Base-by-base conservation (phyloP, 2,888 invertebrate species). In the Vannuccia rotundouncinata region DNA sequence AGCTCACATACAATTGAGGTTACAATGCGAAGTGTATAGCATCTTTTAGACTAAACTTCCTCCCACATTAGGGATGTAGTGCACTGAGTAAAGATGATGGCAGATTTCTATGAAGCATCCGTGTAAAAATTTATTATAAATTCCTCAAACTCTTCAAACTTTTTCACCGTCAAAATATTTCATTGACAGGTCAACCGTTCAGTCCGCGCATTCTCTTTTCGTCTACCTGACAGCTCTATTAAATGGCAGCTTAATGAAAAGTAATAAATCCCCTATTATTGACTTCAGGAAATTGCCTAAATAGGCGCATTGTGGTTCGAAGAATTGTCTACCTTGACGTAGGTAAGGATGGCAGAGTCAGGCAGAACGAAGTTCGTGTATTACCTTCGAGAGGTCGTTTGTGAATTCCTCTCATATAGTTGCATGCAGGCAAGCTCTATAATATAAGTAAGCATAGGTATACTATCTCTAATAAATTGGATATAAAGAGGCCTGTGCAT, bases 101-200 rank as follows among this genome's bases (percentile, higher is more conserved):
- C 10, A 45, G 45, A 45, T 17, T 45, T 45, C 5, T 45, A 45
- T 45, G 17, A 45, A 13, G 45, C 22, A 5, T 66, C 66, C 66
- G 66, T 66, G 66, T 66, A 66, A 66, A 66, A 66, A 66, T 66
- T 66, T 66, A 66, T 66, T 66, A 66, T 22, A 27, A 5, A 66
- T 66, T 66, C 66, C 66, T 66, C 66, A 66, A 66, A 66, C 66
- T 66, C 66, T 66, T 66, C 66, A 66, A 66, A 66, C 66, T 66
- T 66, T 66, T 66, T 66, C 66, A 66, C 66, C 66, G 66, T 66
- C 66, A 66, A 66, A 66, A 66, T 22, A 22, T 66, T 66, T 66
- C 66, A 66, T 66, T 66, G 66, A 66, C 66, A 66, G 66, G 66
- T 66, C 66, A 66, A 66, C 66, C 66, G 66, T 66, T 66, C 10